Evolutionary conservation across 2,888 invertebrate species (phyloP).

Genomic region (Ganaspis brasiliensis): DNA sequence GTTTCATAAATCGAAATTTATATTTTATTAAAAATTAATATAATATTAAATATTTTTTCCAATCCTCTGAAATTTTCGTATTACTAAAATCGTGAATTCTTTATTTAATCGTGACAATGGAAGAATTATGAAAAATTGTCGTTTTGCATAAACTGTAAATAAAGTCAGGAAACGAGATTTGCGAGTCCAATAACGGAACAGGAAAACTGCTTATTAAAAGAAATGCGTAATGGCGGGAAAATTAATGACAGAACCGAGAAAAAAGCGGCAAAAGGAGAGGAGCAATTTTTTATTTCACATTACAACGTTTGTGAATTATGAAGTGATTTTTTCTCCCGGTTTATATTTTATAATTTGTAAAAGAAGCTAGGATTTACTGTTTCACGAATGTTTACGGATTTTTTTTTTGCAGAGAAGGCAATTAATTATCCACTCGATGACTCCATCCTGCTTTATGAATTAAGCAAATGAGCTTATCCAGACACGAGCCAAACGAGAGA

Average conservation of each 20-base stretch:
- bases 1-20: too few species aligned
- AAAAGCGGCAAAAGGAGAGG: conserved; percentile 43
- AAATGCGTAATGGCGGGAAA: neutral
- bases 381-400: conserved; percentile 19
- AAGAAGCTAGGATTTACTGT: conserved; percentile 21
- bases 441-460: conserved; percentile 21
- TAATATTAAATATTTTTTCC: too few species aligned
- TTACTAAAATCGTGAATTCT: too few species aligned
- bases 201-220: neutral
- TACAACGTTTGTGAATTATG: neutral
- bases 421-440: conserved; percentile 52
- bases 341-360: neutral
- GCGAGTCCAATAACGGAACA: neutral
- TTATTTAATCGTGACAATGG: too few species aligned
- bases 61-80: too few species aligned
- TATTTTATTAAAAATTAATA: too few species aligned
- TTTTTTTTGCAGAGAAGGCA: conserved; percentile 30
- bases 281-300: conserved; percentile 48
- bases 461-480: conserved; percentile 26
- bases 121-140: too few species aligned
- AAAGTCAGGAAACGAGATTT: conserved; percentile 11
- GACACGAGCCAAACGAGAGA: conserved; percentile 39
- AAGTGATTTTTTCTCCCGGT: too few species aligned
- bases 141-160: neutral
- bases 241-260: neutral